Conservation (phyloP, 53 echinoderm and acorn worm genomes). For the Patiria pectinifera region DNA sequence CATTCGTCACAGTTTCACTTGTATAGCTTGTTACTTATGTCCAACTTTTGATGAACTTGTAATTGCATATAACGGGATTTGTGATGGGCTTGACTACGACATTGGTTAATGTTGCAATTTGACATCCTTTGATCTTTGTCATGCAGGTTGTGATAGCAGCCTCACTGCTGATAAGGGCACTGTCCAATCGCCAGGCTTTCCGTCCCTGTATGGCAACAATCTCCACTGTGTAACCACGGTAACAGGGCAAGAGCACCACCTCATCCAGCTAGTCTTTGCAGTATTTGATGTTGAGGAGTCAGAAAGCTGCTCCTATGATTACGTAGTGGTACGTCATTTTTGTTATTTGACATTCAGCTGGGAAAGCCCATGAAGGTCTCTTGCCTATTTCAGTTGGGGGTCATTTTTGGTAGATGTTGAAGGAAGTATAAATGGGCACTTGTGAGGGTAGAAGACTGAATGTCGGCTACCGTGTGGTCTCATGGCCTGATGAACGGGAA, state of each 20-base stretch:
- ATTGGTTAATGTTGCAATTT: not conserved
- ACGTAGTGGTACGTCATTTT: slow-evolving; percentile 56
- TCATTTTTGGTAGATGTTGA: no score
- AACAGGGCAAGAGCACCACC: slow-evolving; percentile 30
- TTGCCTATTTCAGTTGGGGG: no score
- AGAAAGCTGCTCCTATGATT: slow-evolving; percentile 65
- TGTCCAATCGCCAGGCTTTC: slow-evolving; percentile 45
- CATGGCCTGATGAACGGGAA: no score
- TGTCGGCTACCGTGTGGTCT: no score
- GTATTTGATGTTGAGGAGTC: slow-evolving; percentile 73
- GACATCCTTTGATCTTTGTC: not conserved
- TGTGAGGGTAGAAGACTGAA: no score
- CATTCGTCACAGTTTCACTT: no score
- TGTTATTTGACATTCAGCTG: not conserved
- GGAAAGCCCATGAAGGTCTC: no score
- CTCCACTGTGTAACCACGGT: slow-evolving; percentile 65
- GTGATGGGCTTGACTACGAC: not conserved
- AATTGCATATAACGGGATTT: not conserved
- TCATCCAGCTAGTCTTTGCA: slow-evolving; percentile 68
- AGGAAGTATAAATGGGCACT: no score
- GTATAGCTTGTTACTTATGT: no score
- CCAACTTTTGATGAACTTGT: no score
- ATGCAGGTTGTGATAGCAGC: slow-evolving; percentile 65
- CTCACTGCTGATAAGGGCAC: slow-evolving; percentile 13
- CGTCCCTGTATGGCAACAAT: slow-evolving; percentile 64